Evolutionary conservation across 2,113 vertebrate species (phyloP).

Genomic region (Dolichotis patagonum): DNA sequence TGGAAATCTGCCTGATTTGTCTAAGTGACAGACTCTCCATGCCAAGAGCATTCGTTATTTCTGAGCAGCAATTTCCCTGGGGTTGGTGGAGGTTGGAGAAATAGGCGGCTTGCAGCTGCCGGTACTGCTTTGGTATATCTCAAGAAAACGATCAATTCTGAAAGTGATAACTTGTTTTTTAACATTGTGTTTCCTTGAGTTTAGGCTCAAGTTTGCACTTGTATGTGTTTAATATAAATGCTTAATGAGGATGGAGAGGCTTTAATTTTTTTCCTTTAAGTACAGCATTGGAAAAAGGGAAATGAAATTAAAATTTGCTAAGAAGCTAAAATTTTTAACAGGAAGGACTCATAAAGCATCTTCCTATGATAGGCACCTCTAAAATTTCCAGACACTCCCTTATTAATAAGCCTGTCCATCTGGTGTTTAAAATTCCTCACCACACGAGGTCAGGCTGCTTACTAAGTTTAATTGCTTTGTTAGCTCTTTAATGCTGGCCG

Average conservation of each 20-base stretch:
- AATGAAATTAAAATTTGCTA: background rate
- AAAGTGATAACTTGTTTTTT: background rate
- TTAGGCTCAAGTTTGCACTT: background rate
- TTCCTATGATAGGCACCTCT: background rate
- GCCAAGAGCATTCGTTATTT: constrained; percentile 14
- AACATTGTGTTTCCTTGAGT: background rate
- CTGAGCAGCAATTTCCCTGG: constrained; percentile 43
- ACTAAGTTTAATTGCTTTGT: constrained; percentile 66
- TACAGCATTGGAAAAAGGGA: background rate
- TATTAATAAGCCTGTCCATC: constrained; percentile 63
- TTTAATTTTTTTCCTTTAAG: background rate
- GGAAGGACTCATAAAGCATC: background rate
- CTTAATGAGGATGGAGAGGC: background rate
- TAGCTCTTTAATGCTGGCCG: constrained; percentile 69
- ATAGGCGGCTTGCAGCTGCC: background rate
- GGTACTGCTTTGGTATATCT: constrained; percentile 32
- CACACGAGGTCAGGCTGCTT: constrained; percentile 68
- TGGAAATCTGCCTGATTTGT: constrained; percentile 67
- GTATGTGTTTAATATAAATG: background rate
- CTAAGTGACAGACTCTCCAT: constrained; percentile 30
- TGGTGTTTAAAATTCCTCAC: constrained; percentile 76
- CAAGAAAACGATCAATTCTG: constrained; percentile 46
- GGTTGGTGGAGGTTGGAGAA: background rate
- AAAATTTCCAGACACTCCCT: constrained; percentile 55
- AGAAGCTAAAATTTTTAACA: background rate